These are phyloP conservation scores for Myopa testacea DNA, from an alignment of 2,888 invertebrate genomes.

Conservation along the genomic window DNA sequence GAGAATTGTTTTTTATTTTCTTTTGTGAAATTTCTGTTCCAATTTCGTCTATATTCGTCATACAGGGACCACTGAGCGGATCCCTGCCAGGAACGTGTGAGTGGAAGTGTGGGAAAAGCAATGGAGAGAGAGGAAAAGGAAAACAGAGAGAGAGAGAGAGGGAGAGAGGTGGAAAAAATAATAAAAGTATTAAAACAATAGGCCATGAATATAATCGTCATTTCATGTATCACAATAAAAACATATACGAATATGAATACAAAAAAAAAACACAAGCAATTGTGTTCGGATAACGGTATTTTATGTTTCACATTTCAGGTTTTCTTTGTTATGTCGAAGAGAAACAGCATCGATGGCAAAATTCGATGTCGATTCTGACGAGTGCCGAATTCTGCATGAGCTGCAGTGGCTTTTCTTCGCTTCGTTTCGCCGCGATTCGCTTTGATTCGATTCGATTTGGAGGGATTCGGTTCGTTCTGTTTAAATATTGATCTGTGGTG, in stretches of 20 bases:
- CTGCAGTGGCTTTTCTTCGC: neutral
- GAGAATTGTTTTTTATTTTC: neutral
- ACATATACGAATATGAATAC: neutral
- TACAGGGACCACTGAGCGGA: neutral
- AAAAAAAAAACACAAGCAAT: neutral
- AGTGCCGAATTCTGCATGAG: neutral
- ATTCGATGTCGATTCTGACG: neutral
- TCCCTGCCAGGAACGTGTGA: neutral
- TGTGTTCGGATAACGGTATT: neutral
- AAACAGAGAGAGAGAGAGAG: neutral
- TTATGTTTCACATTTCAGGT: neutral
- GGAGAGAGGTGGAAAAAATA: neutral
- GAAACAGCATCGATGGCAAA: neutral
- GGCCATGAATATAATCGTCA: neutral
- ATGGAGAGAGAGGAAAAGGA: neutral
- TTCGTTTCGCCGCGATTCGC: neutral
- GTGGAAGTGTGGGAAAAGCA: neutral
- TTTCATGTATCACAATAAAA: neutral
- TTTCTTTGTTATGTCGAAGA: neutral
- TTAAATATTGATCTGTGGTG: neutral
- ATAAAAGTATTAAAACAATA: neutral
- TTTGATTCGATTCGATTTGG: neutral
- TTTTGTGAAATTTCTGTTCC: conserved; percentile 7
- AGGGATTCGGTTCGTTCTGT: neutral
- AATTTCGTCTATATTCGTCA: conserved; percentile 2